Evolutionary conservation across 2,888 invertebrate species (phyloP), one percentile per base, ranked within the genome.

Genomic region (Agonopterix arenella): DNA sequence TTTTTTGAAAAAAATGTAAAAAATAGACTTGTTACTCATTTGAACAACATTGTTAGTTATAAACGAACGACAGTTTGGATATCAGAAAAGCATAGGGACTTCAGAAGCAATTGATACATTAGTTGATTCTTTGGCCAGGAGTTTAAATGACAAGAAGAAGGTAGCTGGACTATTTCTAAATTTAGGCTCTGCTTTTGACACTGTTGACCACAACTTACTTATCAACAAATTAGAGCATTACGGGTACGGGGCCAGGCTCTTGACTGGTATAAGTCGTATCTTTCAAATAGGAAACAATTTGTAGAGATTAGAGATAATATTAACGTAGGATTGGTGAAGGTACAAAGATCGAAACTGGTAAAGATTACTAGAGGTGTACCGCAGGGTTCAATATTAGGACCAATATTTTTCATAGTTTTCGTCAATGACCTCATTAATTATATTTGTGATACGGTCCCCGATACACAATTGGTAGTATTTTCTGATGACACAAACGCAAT

Each of bases 401-500:
- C n/a, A n/a, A n/a, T n/a, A n/a, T n/a, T n/a, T 18, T 18, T 18
- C 18, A 18, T 18, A 18, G 18, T 18, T 18, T 18, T 18, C 4
- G 18, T 18, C 18, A 18, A 18, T 18, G 18, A 18, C 18, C 18
- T 18, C 3, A 18, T 18, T 2, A 18, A 18, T 18, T 4, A 18
- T 18, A 18, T 18, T 18, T 18, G 18, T 18, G 18, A 18, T 3
- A 18, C 18, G 18, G 18, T 13, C 8, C 10, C 43, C 5, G 42
- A 41, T 8, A 36, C 38, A 10, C 28, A 42, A 2, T 7, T 49
- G 3, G 41, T 41, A n/a, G 28, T 45, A 4, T 50, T 43, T 50
- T 45, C 45, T 9, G 42, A 46, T 11, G 49, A 49, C 9, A 42
- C 46, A 1, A 49, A 49, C 36, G 49, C 45, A 10, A 16, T 49